Conservation (phyloP, 2,113 vertebrate genomes). For the Loxodonta africana region DNA sequence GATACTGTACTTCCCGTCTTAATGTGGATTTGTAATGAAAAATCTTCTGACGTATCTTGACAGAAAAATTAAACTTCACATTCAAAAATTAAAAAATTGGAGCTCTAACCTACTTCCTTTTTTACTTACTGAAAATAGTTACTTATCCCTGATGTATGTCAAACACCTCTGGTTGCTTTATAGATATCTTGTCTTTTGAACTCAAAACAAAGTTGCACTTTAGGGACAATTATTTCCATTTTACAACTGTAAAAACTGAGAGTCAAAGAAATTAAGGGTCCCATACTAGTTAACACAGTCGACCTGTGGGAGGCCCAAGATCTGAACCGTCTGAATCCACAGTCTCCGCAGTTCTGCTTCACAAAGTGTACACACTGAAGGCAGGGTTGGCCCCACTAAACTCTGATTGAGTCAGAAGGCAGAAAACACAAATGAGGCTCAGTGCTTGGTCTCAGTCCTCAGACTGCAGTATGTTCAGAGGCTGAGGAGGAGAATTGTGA, state of each 20-base stretch:
- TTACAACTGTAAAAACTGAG: neutral
- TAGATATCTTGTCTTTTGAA: neutral
- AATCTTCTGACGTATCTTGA: neutral
- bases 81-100: neutral
- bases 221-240: neutral
- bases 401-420: neutral
- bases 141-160: neutral
- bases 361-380: neutral
- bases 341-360: neutral
- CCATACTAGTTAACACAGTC: neutral
- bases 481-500: too few species aligned
- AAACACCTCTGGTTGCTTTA: neutral
- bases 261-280: neutral
- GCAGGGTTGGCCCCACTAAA: neutral
- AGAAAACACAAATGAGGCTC: neutral
- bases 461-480: neutral
- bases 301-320: too few species aligned
- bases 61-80: neutral
- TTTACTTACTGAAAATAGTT: constrained; percentile 6
- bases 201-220: neutral
- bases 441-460: neutral
- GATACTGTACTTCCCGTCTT: too few species aligned
- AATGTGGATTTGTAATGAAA: neutral
- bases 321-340: neutral
- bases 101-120: neutral